Percentiles rank a stretch among this genome's conserved stretches.
phyloP scores from a whole-genome alignment of 2,113 vertebrate genomes.

The Struthio camelus region DNA sequence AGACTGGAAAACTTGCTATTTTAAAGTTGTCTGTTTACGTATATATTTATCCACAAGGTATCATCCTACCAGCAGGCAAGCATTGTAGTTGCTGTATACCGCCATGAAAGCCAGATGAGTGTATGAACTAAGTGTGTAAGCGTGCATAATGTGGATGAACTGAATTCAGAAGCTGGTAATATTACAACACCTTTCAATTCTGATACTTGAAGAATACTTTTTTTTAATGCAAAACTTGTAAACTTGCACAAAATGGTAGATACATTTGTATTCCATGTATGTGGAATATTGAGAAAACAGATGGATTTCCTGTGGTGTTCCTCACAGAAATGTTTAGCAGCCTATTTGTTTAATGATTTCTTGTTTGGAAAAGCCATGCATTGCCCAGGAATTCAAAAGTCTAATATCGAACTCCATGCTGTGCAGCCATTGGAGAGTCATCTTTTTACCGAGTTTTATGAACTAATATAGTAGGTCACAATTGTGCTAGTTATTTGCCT shows the following conservation, averaged over 20 bases:
- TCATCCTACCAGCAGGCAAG: not conserved
- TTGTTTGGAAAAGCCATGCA: not conserved
- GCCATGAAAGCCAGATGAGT: not conserved
- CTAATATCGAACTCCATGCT: not conserved
- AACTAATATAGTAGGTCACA: not conserved
- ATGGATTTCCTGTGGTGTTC: not conserved
- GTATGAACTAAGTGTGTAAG: not conserved
- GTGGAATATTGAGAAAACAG: not conserved
- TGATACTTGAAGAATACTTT: not conserved
- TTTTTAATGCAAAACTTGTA: not conserved
- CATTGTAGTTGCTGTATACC: not conserved
- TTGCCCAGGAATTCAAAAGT: not conserved
- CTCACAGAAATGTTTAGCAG: not conserved
- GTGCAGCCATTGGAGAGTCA: not conserved
- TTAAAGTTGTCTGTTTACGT: not conserved
- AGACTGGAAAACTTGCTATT: not conserved
- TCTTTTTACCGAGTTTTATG: not conserved
- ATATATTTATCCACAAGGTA: not conserved
- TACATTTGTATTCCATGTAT: not conserved
- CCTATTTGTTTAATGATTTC: not conserved
- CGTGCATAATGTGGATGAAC: not conserved
- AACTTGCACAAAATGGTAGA: not conserved
- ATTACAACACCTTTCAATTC: not conserved
- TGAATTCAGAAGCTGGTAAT: not conserved
- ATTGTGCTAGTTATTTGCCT: not conserved